Base-by-base conservation (phyloP, 2,888 invertebrate species). In the Ormyrus labotus region DNA sequence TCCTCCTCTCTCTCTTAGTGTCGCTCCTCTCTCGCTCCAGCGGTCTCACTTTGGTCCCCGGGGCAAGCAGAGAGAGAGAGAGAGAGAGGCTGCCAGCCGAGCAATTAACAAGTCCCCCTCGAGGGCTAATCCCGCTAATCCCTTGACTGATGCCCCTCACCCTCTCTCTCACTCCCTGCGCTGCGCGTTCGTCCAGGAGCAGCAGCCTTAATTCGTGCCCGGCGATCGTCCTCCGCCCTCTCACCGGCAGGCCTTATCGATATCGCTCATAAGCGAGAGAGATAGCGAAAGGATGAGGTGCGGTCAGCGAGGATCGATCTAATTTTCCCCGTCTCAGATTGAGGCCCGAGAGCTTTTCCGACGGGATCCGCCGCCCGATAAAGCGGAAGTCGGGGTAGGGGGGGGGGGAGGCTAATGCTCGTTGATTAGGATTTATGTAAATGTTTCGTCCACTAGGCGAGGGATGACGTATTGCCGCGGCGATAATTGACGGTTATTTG, bases 101-200 rank as follows among this genome's bases (percentile, higher is more conserved):
- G 90, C 90, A 90, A 90, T 90, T 90, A 90, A 90, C 90, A 88
- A 90, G 90, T 90, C 88, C 88, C 90, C 90, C 89, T 88, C 89
- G 87, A 88, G 87, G 88, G 88, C 89, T 90, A 90, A 90, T 90
- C 90, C 90, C 84, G 87, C 89, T 90, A 90, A 90, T 90, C 89
- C 90, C 89, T 90, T 90, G 90, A 90, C 90, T 90, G 90, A 90
- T 90, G 89, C 89, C 87, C 86, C 86, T 85, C 83, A 82, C 78
- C 83, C 72, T 55, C 76, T 70, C 65, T 10, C 75, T 57, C 65
- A 45, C 75, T 57, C 19, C 1, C 63, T 63, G 34, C 48, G 19
- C 53, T 51, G 34, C 64, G 11, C 50, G 6, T 60, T 9, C 58
- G 47, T 53, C 10, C 34, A 34, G 34, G 34, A 34, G 34, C 34